A percentile compares a stretch with the other conserved stretches of the same genome.
phyloP scores from a whole-genome alignment of 2,113 vertebrate genomes.

The Pelobates fuscus region DNA sequence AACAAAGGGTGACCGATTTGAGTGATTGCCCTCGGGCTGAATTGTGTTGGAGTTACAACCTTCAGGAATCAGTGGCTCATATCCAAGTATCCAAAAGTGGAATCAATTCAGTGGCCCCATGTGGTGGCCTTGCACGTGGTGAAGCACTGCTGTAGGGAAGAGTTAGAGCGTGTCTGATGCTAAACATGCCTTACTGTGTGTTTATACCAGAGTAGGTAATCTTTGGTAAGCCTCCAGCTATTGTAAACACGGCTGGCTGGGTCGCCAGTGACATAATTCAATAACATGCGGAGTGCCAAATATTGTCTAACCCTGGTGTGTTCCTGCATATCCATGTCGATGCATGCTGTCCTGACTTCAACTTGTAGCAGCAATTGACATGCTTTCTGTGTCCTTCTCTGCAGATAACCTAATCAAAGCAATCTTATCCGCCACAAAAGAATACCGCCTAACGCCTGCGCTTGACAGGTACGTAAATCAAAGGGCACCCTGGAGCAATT shows the following conservation, averaged over 20 bases:
- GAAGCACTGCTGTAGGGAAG: no score
- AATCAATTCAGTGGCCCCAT: no score
- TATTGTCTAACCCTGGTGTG: background rate
- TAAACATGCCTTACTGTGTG: background rate
- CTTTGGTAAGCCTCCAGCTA: background rate
- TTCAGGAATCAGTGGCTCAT: no score
- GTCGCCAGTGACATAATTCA: background rate
- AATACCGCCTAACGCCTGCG: slow-evolving; percentile 82
- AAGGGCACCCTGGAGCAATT: background rate
- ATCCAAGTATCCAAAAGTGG: no score
- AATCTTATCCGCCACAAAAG: slow-evolving; percentile 87
- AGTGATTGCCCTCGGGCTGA: no score
- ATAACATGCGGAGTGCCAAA: background rate
- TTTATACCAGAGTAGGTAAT: background rate
- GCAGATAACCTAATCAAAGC: slow-evolving; percentile 90
- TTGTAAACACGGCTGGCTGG: background rate
- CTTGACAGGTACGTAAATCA: slow-evolving; percentile 84
- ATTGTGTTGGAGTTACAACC: no score
- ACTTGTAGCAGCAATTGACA: background rate
- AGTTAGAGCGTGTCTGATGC: background rate
- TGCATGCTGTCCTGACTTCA: background rate
- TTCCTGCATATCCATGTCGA: background rate
- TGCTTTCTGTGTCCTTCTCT: slow-evolving; percentile 53
- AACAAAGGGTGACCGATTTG: no score
- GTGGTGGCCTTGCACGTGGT: no score